These are phyloP conservation scores for Harmothoe impar DNA, from an alignment of 2,888 invertebrate genomes.

Conservation along the genomic window DNA sequence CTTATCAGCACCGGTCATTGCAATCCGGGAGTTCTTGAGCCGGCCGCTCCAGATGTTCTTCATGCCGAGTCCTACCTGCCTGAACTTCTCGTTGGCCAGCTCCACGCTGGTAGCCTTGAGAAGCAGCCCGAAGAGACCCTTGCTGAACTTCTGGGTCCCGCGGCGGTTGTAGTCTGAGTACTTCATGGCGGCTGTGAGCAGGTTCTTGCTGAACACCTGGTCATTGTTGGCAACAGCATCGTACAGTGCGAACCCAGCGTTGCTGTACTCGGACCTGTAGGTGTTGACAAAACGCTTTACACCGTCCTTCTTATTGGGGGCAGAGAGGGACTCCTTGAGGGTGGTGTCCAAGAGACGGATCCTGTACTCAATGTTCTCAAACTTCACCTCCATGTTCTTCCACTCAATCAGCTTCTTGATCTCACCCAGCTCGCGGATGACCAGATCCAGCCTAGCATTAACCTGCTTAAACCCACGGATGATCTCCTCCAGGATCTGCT, in stretches of 20 bases:
- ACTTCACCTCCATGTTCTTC: neutral
- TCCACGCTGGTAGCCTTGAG: conserved; percentile 13
- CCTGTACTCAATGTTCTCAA: neutral
- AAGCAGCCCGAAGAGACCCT: conserved; percentile 13
- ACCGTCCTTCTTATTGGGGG: neutral
- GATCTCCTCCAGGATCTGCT: conserved; percentile 3
- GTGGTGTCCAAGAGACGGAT: neutral
- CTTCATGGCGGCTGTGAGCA: conserved; percentile 13
- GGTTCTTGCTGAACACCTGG: neutral
- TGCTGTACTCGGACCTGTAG: neutral
- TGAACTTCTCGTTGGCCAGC: conserved; percentile 18
- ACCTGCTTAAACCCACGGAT: conserved; percentile 11
- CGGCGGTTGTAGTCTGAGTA: neutral
- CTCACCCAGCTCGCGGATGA: neutral
- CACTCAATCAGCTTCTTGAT: conserved; percentile 15
- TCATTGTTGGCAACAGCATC: conserved; percentile 1
- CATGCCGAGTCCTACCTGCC: neutral
- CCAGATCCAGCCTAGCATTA: neutral
- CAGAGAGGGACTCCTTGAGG: neutral
- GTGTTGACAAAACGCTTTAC: neutral
- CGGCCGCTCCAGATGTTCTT: neutral
- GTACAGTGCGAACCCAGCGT: neutral
- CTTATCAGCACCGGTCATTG: neutral
- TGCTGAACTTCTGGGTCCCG: conserved; percentile 20
- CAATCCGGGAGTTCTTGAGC: neutral